Percentiles rank a stretch among this genome's conserved stretches.
Conservation (phyloP, 2,888 invertebrate genomes). For the Osmoderma eremita region DNA sequence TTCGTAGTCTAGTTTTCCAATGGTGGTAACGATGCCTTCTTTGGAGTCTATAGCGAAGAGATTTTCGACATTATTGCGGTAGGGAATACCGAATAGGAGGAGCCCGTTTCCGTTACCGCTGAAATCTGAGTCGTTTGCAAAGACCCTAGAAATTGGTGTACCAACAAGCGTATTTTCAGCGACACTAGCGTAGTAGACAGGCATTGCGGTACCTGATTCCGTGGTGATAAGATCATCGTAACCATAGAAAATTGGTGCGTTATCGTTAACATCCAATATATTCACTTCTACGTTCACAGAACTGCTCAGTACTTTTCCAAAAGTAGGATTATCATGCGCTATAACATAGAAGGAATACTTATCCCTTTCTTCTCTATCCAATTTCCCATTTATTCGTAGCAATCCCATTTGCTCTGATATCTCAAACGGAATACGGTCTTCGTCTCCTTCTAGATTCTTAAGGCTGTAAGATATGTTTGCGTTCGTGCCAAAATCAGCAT, state of each 20-base stretch:
- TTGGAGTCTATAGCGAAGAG: conserved; percentile 86
- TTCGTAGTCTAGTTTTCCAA: conserved; percentile 78
- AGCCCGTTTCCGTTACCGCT: conserved; percentile 88
- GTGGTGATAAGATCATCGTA: conserved; percentile 73
- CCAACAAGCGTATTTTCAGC: conserved; percentile 81
- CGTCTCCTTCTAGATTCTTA: conserved; percentile 62
- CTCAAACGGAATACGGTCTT: conserved; percentile 71
- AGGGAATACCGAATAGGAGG: conserved; percentile 79
- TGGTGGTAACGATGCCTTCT: conserved; percentile 83
- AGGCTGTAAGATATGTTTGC: conserved; percentile 79
- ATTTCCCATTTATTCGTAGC: conserved; percentile 76
- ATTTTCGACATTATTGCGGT: conserved; percentile 71
- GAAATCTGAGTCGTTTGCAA: conserved; percentile 87
- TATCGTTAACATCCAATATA: conserved; percentile 85
- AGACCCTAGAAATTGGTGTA: conserved; percentile 77
- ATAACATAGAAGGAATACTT: conserved; percentile 77
- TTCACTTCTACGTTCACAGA: conserved; percentile 83
- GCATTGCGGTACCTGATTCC: conserved; percentile 66
- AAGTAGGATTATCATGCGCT: conserved; percentile 77
- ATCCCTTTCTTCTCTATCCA: conserved; percentile 80
- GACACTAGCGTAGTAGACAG: conserved; percentile 80
- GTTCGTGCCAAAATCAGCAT: conserved; percentile 83
- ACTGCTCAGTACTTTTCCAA: conserved; percentile 71
- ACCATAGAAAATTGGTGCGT: conserved; percentile 81
- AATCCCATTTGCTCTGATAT: conserved; percentile 76